Base-by-base conservation (phyloP, 1,140 invertebrate species). In the Tetranychus cinnabarinus region DNA sequence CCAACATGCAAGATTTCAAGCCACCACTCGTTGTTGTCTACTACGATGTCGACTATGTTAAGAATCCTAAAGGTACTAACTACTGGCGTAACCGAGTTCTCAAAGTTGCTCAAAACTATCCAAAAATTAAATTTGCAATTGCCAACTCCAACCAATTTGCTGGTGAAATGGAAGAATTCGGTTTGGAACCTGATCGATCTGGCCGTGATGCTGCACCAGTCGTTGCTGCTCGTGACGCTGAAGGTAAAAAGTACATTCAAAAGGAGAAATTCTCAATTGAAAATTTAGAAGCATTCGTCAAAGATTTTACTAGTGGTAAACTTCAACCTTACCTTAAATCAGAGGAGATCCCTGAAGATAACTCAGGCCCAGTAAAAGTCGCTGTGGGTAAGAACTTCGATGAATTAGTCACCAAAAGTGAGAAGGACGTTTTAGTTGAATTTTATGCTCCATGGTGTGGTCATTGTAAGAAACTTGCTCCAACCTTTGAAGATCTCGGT, bases 1-100 rank as follows among this genome's bases (percentile, higher is more conserved):
- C 88, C 61, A 90, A 90, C 69, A 72, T 77, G 2, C 78, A 78
- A 13, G 86, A 96, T 64, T 97, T 97, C 76, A 81, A 80, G 67
- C 48, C 82, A 68, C 93, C 95, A 3, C 70, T 93, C 57, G 78
- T 97, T 46, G 81, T 92, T 62, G 92, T 86, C 35, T 97, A 91
- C 72, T 99, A 85, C 72, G 79, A 78, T 70, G 90, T 98, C 7
- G 93, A 99, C 74, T 98, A 97, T 70, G 79, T 84, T 1, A 97
- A 96, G 74, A 97, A 99, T 73, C 77, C 84, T 10, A 98, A 98
- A 73, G 82, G 79, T 48, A 97, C 93, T n/a, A 97, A 98, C 74
- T 98, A 99, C 76, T 98, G 93, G 91, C 83, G 95, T 68, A 99
- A 99, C 76, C 81, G 90, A 65, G 81, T 96, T 39, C 76, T 95